phyloP scores from a whole-genome alignment of 2,113 vertebrate genomes.

The Aphelocoma coerulescens region DNA sequence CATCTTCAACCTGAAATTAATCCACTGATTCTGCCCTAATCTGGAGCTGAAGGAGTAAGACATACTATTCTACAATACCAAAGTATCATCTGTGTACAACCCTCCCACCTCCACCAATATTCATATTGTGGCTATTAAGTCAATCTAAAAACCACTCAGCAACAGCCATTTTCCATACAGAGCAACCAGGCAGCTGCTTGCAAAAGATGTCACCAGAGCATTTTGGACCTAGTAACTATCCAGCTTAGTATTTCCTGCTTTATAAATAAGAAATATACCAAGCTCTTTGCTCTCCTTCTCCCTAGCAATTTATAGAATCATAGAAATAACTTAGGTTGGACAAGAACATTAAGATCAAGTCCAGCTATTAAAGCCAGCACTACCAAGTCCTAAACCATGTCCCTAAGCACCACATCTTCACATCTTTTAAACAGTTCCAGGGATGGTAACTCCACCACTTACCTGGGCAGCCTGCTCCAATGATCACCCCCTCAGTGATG shows the following conservation, averaged over 20 bases:
- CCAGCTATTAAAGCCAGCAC: neutral
- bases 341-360: neutral
- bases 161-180: neutral
- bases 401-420: neutral
- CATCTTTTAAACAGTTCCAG: neutral
- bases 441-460: rapidly evolving
- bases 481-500: rapidly evolving
- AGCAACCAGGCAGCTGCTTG: neutral
- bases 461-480: neutral
- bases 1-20: neutral
- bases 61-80: neutral
- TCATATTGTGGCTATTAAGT: neutral
- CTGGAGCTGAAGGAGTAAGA: neutral
- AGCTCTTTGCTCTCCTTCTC: neutral
- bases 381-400: neutral
- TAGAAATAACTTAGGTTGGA: neutral
- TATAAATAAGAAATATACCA: neutral
- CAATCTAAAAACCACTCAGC: neutral
- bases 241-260: neutral
- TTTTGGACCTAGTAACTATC: neutral
- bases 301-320: neutral
- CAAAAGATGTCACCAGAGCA: neutral
- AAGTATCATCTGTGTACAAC: neutral
- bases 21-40: neutral
- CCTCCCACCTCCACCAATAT: neutral